Evolutionary conservation across 2,113 vertebrate genomes (phyloP).

Genomic region (Hydrolagus affinis): DNA sequence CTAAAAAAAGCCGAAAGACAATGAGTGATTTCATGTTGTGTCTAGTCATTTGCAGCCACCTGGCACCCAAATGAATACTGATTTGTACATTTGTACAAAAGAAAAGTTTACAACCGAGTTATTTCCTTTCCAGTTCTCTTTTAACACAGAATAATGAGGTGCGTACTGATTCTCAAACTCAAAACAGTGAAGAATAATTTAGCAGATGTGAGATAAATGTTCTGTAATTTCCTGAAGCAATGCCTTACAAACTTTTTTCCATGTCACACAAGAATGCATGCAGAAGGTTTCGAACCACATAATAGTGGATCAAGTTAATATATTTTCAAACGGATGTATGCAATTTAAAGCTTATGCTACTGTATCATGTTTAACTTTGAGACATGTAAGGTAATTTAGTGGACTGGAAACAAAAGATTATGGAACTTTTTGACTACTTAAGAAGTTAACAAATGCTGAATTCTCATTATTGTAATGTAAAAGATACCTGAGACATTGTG

Average conservation of each 20-base stretch:
- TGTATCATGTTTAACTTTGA: constrained; percentile 27
- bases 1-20: constrained; percentile 31
- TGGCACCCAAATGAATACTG: constrained; percentile 22
- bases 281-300: constrained; percentile 37
- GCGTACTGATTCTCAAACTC: background rate
- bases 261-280: constrained; percentile 39
- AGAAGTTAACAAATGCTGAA: constrained; percentile 1
- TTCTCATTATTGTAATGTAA: background rate
- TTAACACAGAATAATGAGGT: constrained; percentile 38
- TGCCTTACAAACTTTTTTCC: constrained; percentile 39
- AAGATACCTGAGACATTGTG: background rate
- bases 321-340: constrained; percentile 32
- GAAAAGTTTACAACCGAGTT: constrained; percentile 34
- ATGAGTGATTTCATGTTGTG: constrained; percentile 31
- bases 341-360: constrained; percentile 34
- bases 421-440: constrained; percentile 15
- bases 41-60: constrained; percentile 29
- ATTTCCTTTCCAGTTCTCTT: constrained; percentile 40
- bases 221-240: constrained; percentile 42
- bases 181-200: constrained; percentile 36
- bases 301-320: constrained; percentile 36
- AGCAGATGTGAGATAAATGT: constrained; percentile 41
- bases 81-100: constrained; percentile 28
- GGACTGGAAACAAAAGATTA: constrained; percentile 27
- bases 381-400: constrained; percentile 29